These are phyloP conservation scores for Agrotis clavis DNA, from an alignment of 2,888 invertebrate genomes.

Conservation along the genomic window DNA sequence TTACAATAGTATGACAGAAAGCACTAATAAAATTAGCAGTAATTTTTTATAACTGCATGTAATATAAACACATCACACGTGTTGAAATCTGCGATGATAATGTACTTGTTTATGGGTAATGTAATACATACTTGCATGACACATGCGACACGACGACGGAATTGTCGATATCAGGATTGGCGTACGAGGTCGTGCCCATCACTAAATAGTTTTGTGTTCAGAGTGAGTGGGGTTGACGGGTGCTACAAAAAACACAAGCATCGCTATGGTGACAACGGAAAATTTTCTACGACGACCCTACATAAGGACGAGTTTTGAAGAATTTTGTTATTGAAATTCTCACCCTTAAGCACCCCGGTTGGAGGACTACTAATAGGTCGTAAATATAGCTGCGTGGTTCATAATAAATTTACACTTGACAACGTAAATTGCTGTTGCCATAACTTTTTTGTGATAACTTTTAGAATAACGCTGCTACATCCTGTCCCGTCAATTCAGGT, in stretches of 20 bases:
- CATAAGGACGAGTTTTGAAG: constrained; percentile 79
- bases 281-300: constrained; percentile 79
- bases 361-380: constrained; percentile 78
- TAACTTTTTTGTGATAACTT: constrained; percentile 68
- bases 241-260: constrained; percentile 84
- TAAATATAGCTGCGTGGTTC: constrained; percentile 79
- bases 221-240: constrained; percentile 86
- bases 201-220: constrained; percentile 77
- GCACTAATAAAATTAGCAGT: constrained; percentile 12
- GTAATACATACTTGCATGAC: constrained; percentile 45
- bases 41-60: constrained; percentile 27
- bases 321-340: constrained; percentile 86
- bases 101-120: constrained; percentile 47
- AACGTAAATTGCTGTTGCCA: constrained; percentile 72
- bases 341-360: constrained; percentile 73
- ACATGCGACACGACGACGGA: constrained; percentile 18
- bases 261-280: constrained; percentile 84
- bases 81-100: constrained; percentile 41
- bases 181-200: constrained; percentile 61
- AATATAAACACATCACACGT: constrained; percentile 39
- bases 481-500: constrained; percentile 59
- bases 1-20: constrained; percentile 20
- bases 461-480: constrained; percentile 53
- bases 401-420: constrained; percentile 82
- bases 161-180: constrained; percentile 50